phyloP scores from a whole-genome alignment of 2,888 invertebrate genomes.

The Griposia aprilina region DNA sequence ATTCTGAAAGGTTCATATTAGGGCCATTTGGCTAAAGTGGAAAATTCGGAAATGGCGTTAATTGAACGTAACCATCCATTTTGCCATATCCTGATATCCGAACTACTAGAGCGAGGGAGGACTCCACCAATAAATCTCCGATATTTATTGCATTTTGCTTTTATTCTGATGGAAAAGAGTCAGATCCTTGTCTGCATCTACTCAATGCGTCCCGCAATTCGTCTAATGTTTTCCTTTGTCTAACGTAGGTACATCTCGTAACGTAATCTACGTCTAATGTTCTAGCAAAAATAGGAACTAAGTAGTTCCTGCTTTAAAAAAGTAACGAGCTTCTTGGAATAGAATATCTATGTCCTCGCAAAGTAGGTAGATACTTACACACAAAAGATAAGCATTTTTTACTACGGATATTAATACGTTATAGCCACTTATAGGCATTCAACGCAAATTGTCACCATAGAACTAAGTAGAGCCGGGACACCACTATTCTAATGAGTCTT shows the following conservation, averaged over 20 bases:
- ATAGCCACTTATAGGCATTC: constrained; percentile 7
- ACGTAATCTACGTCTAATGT: background rate
- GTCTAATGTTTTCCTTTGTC: constrained; percentile 7
- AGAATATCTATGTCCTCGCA: constrained; percentile 7
- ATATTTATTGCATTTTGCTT: constrained; percentile 66
- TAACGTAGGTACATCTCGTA: background rate
- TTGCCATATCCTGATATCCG: constrained; percentile 47
- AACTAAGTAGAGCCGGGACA: constrained; percentile 25
- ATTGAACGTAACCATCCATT: constrained; percentile 67
- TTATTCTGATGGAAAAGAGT: constrained; percentile 59
- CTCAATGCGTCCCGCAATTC: constrained; percentile 31
- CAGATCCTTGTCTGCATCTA: constrained; percentile 36
- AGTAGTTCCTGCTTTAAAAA: constrained; percentile 15
- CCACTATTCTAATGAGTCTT: constrained; percentile 4
- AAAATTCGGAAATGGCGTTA: constrained; percentile 62
- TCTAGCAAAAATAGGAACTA: constrained; percentile 4
- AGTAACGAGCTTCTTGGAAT: background rate
- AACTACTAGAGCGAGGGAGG: constrained; percentile 52
- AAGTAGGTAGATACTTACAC: constrained; percentile 1
- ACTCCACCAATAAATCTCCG: constrained; percentile 55
- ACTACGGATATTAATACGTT: background rate
- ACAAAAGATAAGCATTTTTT: constrained; percentile 7
- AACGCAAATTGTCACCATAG: constrained; percentile 13
- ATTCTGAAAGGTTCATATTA: constrained; percentile 47
- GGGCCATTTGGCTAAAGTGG: constrained; percentile 58